Base-by-base conservation (phyloP, 2,888 invertebrate species). In the Amblyteles armatorius region DNA sequence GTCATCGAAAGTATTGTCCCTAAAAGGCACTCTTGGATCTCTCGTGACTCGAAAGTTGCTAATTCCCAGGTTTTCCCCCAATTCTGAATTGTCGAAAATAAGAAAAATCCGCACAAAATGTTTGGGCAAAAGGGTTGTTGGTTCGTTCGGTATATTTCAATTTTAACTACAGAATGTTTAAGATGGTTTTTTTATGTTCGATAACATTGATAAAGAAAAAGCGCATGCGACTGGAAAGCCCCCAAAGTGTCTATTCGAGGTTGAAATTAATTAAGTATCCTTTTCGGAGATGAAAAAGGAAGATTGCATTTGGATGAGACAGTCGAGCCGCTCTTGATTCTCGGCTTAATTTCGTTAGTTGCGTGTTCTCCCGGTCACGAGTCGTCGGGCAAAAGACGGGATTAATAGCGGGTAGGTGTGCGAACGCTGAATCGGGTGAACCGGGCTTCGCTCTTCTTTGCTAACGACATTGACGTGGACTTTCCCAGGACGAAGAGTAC, bases 361-460 rank as follows among this genome's bases (percentile, higher is more conserved):
- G 65, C 67, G 50, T 52, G 29, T 60, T 79, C 60, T 63, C 19
- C 79, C 57, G 52, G 74, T 79, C 69, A 79, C 79, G 79, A 74
- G 74, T 79, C 74, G 76, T 79, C 74, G 79, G 74, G 60, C 55
- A 71, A 82, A 69, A 69, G 69, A 67, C 55, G 44, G 36, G 48
- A 57, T 44, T 74, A 50, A 57, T 44, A 57, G 44, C 13, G 40
- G 29, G 55, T 11, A 67, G 16, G 44, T 68, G 55, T 19, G 55
- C 44, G 67, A 57, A 57, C 36, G 65, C 13, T 44, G 73, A 29
- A 67, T 16, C 3, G 60, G 22, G 44, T 44, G 52, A 71, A 19
- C 57, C 22, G 57, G 22, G 57, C 22, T 57, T 19, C 13, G 50
- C 60, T 50, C 69, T 79, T 68, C n/a, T 40, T 50, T 48, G 22